Base-by-base conservation (phyloP, 1,140 invertebrate species). In the Thaumetopoea pityocampa region DNA sequence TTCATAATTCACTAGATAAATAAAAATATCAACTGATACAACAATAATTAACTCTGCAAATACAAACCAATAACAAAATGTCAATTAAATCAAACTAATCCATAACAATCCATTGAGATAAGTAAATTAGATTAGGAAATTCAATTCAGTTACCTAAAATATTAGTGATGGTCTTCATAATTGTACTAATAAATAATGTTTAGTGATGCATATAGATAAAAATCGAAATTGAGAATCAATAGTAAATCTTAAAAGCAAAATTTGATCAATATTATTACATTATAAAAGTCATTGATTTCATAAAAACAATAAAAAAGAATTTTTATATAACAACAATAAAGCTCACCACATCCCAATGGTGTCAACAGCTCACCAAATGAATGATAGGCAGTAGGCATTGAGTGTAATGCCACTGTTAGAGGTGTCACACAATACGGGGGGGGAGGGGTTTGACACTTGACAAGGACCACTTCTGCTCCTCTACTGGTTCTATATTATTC, bases 11-110 rank as follows among this genome's bases (percentile, higher is more conserved):
- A 67, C 59, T 72, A 79, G 65, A 61, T 54, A 68, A n/a, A 73
- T 53, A 73, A 77, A 66, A 83, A 80, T 83, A 83, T 83, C 79
- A 83, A 74, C 56, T 69, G 65, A 72, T 69, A 67, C 56, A 78
- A 70, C 65, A 77, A 70, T 62, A 59, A n/a, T 40, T 60, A 66
- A 56, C 56, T 51, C 46, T 67, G 63, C 60, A 71, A 70, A 71
- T 65, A 79, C n/a, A 79, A 83, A 76, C 58, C 59, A 70, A 67
- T 74, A 76, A 79, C 62, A 64, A 74, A 77, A 64, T 64, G 67
- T 72, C 67, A 77, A 78, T 66, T 61, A 70, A 71, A 67, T 66
- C 68, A 71, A 72, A 71, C 55, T 44, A 65, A 67, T 61, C 18
- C 12, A 22, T 40, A 74, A 70, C 58, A 67, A 60, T 62, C 67